Conservation (phyloP, 2,113 vertebrate genomes). For the Vireo altiloquus region DNA sequence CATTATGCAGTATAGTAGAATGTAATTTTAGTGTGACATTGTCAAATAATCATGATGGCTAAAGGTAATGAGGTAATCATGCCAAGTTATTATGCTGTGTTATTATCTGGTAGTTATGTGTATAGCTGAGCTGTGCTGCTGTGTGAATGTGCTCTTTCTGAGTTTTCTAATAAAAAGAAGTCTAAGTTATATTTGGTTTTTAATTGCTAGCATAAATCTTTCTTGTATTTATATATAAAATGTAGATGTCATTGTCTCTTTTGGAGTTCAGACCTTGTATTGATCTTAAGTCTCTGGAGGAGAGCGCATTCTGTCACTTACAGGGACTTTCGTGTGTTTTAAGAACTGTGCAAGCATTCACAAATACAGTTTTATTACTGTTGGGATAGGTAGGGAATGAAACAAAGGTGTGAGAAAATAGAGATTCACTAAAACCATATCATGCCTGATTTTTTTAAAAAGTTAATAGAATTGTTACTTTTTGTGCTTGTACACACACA, state of each 20-base stretch:
- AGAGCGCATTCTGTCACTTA: not conserved
- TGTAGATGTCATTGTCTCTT: not conserved
- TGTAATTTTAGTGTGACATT: not conserved
- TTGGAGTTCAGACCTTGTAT: not conserved
- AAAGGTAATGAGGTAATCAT: not conserved
- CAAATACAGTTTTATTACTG: not conserved
- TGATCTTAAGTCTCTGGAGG: not conserved
- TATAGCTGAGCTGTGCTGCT: not conserved
- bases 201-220: not conserved
- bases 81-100: not conserved
- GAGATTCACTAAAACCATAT: not conserved
- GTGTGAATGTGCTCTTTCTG: not conserved
- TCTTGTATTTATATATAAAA: not conserved
- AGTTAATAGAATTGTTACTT: not conserved
- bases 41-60: not conserved
- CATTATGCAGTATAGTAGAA: not conserved
- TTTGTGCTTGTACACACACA: fast-evolving
- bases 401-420: not conserved
- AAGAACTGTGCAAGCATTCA: not conserved
- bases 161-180: not conserved
- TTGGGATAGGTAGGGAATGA: not conserved
- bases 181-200: not conserved
- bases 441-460: fast-evolving
- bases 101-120: not conserved
- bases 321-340: not conserved